A percentile compares a stretch with the other conserved stretches of the same genome.
Evolutionary conservation across 2,888 invertebrate species (phyloP).

Genomic region (Erpobdella octoculata): DNA sequence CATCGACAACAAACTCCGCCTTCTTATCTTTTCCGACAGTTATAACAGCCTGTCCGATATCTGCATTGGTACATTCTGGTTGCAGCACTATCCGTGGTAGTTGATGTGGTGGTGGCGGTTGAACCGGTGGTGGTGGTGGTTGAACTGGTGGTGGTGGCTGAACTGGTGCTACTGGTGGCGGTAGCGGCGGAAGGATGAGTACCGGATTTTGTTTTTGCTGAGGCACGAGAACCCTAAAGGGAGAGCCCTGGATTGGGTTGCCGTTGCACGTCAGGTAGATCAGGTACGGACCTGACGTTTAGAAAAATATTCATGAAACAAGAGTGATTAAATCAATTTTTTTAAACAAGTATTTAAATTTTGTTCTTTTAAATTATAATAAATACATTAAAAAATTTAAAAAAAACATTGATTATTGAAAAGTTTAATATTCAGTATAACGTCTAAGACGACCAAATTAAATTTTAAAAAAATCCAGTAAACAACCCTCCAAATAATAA

Average conservation of each 20-base stretch:
- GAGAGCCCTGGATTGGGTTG: conserved; percentile 11
- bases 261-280: conserved; percentile 18
- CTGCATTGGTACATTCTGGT: conserved; percentile 56
- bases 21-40: conserved; percentile 76
- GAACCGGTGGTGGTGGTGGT: not conserved
- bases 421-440: not conserved
- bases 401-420: not conserved
- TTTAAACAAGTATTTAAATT: not conserved
- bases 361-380: not conserved
- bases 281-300: conserved; percentile 9
- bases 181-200: not conserved
- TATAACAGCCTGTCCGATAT: conserved; percentile 77
- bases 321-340: not conserved
- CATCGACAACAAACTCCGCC: conserved; percentile 70
- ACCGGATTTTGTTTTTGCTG: not conserved
- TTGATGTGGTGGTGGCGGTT: conserved; percentile 7
- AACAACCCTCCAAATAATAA: too few species aligned
- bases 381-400: not conserved
- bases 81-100: conserved; percentile 44
- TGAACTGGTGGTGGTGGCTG: conserved; percentile 40
- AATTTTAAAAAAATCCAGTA: too few species aligned
- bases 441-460: too few species aligned
- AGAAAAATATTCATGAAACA: not conserved
- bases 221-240: conserved; percentile 14
- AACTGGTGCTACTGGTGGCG: not conserved